phyloP scores from a whole-genome alignment of 2,888 invertebrate species.

The Antheraea yamamai region DNA sequence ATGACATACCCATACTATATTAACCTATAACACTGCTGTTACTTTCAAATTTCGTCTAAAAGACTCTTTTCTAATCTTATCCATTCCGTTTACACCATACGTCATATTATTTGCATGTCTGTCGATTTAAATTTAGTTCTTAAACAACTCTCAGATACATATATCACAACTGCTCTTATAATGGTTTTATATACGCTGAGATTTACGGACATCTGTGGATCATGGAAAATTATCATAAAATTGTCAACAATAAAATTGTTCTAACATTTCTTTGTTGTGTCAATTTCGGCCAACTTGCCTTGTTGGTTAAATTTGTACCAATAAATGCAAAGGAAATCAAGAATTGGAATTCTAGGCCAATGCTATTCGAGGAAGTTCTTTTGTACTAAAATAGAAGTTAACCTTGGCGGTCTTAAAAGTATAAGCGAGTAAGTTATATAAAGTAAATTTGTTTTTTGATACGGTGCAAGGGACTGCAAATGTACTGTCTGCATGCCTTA shows the following conservation, averaged over 20 bases:
- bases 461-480: neutral
- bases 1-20: too few relatives aligned
- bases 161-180: too few relatives aligned
- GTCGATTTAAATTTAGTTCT: too few relatives aligned
- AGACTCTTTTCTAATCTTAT: too few relatives aligned
- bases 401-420: neutral
- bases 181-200: too few relatives aligned
- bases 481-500: neutral
- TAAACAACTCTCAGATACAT: too few relatives aligned
- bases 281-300: neutral
- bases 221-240: too few relatives aligned
- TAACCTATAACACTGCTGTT: too few relatives aligned
- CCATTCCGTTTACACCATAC: too few relatives aligned
- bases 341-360: conserved; percentile 4
- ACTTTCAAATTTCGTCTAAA: too few relatives aligned
- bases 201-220: too few relatives aligned
- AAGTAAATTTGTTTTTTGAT: neutral
- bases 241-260: neutral
- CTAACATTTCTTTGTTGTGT: neutral
- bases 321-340: neutral
- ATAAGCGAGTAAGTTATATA: neutral
- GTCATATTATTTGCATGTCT: too few relatives aligned
- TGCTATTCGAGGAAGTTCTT: neutral
- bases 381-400: neutral
- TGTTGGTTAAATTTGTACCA: neutral